phyloP scores from a whole-genome alignment of 2,797 vertebrate species.

The Hylomyscus alleni region DNA sequence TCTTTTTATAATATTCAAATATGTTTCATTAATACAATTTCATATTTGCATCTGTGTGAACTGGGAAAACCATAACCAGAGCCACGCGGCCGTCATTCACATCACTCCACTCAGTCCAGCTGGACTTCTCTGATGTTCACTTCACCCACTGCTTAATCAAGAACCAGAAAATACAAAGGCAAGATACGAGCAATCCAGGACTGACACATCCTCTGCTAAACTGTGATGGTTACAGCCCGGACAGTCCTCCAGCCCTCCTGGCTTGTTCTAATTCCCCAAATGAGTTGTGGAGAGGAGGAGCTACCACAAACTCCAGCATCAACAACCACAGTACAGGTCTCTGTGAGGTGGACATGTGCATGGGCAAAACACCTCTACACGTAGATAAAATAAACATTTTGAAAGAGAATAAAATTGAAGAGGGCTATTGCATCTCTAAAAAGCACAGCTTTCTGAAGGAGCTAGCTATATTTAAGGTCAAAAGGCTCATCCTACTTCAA shows the following conservation, averaged over 20 bases:
- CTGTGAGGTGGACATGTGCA: not conserved
- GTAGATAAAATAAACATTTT: not conserved
- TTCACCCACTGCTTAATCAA: not conserved
- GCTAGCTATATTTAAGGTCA: not conserved
- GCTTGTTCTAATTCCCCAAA: not conserved
- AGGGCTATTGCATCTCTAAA: not conserved
- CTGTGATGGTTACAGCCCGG: not conserved
- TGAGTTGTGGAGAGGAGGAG: not conserved
- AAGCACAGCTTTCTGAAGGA: conserved; percentile 16
- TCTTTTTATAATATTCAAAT: not conserved
- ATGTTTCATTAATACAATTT: conserved; percentile 37
- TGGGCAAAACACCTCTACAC: not conserved
- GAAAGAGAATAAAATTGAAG: not conserved
- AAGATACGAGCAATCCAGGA: not conserved
- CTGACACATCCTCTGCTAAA: not conserved
- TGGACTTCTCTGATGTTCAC: not conserved
- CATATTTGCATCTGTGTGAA: conserved; percentile 28
- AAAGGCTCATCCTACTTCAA: conserved; percentile 35
- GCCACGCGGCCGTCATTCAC: not conserved
- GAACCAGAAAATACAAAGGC: conserved; percentile 16
- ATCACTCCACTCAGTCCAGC: not conserved
- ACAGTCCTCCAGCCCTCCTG: not conserved
- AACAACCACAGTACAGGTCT: not conserved
- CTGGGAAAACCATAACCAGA: conserved; percentile 1
- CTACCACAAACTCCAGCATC: not conserved